Evolutionary conservation across 92 coral and sea anemone species (phyloP), one percentile per base, ranked within the genome.

Genomic region (Palythoa grandis): DNA sequence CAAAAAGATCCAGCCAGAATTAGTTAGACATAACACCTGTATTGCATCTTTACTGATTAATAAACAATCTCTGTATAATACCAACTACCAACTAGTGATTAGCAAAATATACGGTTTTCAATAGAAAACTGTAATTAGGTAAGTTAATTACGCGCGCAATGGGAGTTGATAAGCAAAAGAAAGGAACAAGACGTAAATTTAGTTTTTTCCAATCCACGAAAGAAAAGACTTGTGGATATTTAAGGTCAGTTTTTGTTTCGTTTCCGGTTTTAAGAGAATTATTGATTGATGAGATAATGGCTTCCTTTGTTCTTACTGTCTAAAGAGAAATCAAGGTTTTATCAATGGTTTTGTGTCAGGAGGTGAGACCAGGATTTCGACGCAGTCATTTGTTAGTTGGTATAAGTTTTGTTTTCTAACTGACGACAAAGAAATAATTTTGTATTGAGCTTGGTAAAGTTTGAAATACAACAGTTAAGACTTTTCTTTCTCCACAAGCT

Each of bases 261-360:
- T 80, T 66, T 80, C 74, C 58, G 85, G 85, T 52, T 22, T 67
- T 65, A 7, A 80, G 85, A 70, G 85, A 80, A 19, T 65, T 65
- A 80, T 63, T 8, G 84, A 39, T 60, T 39, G 40, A 65, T 80
- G 74, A 66, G 22, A 80, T 66, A 80, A 80, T 43, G 60, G 72
- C 11, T 11, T 37, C 74, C 35, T 79, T 80, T 80, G 75, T 80
- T 67, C 85, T 15, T 29, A 65, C 7, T 48, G 66, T 80, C 85
- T 43, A 23, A 11, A 66, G 85, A 80, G 23, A 65, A 80, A 66
- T 43, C 71, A 78, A 80, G 24, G 38, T 48, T 61, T 29, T 40
- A n/a, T 61, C 15, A 17, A 23, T 19, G 29, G 82, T n/a, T 15
- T 25, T 35, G 17, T 3, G n/a, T 35, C 52, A 0, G 70, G 40